phyloP scores from a whole-genome alignment of 2,113 vertebrate species.

The Eulemur macaco region DNA sequence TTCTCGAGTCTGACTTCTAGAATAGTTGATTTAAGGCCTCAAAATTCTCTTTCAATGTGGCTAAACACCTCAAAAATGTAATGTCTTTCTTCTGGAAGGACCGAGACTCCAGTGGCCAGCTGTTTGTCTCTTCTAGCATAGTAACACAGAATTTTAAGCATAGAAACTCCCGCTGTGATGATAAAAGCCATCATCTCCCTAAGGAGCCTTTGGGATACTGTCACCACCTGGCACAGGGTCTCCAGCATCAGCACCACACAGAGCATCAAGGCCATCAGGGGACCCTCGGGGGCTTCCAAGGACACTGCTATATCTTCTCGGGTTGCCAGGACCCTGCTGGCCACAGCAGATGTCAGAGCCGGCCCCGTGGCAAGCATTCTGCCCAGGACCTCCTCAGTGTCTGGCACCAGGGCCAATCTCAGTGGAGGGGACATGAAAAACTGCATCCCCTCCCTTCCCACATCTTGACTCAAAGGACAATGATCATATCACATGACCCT shows the following conservation, averaged over 20 bases:
- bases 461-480: neutral
- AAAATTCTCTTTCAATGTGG: neutral
- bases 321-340: neutral
- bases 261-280: neutral
- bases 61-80: neutral
- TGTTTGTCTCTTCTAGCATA: neutral
- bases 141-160: neutral
- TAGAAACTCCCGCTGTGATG: neutral
- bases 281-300: neutral
- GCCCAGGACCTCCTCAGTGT: neutral
- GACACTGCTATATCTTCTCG: neutral
- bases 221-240: neutral
- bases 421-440: neutral
- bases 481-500: neutral
- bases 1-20: neutral
- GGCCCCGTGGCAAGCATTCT: rapidly evolving
- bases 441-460: neutral
- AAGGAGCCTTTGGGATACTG: neutral
- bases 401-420: neutral
- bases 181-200: neutral
- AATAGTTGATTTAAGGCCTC: neutral
- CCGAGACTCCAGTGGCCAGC: neutral
- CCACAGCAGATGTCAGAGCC: neutral
- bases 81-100: neutral
- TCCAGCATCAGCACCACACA: neutral